phyloP scores from a whole-genome alignment of 2,797 vertebrate genomes.

The Vespertilio murinus region DNA sequence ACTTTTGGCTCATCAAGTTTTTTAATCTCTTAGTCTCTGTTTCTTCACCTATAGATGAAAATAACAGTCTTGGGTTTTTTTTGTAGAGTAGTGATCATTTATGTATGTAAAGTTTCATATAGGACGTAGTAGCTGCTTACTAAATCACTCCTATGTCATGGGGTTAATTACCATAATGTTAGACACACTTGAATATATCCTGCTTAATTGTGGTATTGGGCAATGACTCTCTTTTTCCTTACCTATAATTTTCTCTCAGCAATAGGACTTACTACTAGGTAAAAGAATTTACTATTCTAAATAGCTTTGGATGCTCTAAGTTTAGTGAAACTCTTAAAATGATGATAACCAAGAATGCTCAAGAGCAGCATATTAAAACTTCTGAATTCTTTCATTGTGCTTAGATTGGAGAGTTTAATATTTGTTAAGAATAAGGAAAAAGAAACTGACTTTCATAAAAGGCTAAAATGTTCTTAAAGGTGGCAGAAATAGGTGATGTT shows the following conservation, averaged over 20 bases:
- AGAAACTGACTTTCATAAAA: slow-evolving; percentile 20
- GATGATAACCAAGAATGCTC: slow-evolving; percentile 14
- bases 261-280: neutral
- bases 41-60: neutral
- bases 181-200: neutral
- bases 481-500: neutral
- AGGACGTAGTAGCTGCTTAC: neutral
- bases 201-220: neutral
- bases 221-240: neutral
- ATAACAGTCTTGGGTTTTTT: neutral
- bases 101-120: neutral
- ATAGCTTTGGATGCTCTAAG: neutral
- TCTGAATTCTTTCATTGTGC: neutral
- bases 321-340: slow-evolving; percentile 32
- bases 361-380: slow-evolving; percentile 32
- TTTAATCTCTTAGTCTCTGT: neutral
- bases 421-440: slow-evolving; percentile 36
- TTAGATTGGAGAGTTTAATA: slow-evolving; percentile 48
- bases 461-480: neutral
- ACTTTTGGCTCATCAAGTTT: neutral
- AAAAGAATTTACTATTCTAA: slow-evolving; percentile 12
- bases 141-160: neutral
- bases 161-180: neutral
- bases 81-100: neutral
- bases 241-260: neutral